These are phyloP conservation scores for Nestor notabilis DNA, from an alignment of 2,113 vertebrate genomes.

Conservation along the genomic window DNA sequence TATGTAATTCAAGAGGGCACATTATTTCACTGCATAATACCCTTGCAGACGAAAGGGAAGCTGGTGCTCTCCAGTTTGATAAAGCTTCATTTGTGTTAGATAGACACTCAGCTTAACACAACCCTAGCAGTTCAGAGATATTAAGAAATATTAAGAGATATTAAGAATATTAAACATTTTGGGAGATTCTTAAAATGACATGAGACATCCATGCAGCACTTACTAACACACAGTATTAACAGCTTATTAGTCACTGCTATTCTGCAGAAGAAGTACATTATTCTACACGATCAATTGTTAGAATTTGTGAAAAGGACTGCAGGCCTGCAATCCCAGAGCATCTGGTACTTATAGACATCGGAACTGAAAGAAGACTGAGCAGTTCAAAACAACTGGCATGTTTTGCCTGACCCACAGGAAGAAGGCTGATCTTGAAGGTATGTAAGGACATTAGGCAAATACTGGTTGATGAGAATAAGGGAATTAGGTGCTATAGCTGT, in stretches of 20 bases:
- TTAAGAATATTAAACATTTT: neutral
- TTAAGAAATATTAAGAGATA: neutral
- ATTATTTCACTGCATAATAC: neutral
- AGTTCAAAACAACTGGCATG: neutral
- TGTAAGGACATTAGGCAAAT: neutral
- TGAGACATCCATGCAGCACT: neutral
- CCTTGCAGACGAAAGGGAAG: neutral
- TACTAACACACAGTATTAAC: neutral
- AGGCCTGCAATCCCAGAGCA: neutral
- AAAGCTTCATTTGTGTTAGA: neutral
- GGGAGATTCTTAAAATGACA: neutral
- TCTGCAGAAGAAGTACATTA: neutral
- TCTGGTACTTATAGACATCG: neutral
- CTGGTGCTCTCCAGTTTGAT: neutral
- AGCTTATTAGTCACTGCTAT: neutral
- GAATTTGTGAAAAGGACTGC: neutral
- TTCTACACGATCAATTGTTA: fast-evolving
- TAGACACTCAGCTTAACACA: neutral
- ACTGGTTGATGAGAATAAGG: neutral
- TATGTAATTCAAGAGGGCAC: neutral
- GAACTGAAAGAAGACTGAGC: neutral
- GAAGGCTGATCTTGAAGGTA: neutral
- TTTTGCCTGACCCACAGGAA: neutral
- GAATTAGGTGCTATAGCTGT: neutral
- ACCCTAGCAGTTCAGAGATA: neutral